Conservation (phyloP, 2,797 vertebrate species). For the Darevskia mixta region DNA sequence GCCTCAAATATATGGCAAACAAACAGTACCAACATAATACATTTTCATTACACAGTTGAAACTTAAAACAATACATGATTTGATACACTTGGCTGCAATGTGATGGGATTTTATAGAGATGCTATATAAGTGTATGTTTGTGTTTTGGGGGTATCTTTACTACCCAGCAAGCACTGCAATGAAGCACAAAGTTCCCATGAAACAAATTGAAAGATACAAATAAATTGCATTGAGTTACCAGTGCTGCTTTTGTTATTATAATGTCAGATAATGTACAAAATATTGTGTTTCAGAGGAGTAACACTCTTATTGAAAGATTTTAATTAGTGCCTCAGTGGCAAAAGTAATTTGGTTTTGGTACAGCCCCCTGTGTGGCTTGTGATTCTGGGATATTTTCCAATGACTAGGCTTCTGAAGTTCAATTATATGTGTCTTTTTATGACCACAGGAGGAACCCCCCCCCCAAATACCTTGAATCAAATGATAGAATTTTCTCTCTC, state of each 20-base stretch:
- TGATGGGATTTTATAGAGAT: slow-evolving; percentile 16
- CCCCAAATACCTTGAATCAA: slow-evolving; percentile 9
- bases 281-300: slow-evolving; percentile 48
- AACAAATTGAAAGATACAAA: slow-evolving; percentile 53
- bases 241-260: slow-evolving; percentile 22
- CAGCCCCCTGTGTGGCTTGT: slow-evolving; percentile 36
- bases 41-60: slow-evolving; percentile 35
- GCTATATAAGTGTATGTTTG: not conserved
- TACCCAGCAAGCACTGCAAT: not conserved
- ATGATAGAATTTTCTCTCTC: not conserved
- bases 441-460: slow-evolving; percentile 6
- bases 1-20: not conserved
- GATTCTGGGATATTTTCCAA: slow-evolving; percentile 64
- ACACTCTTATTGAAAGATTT: slow-evolving; percentile 47
- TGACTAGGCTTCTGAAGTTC: slow-evolving; percentile 57
- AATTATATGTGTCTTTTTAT: slow-evolving; percentile 4
- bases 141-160: not conserved
- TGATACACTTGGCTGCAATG: slow-evolving; percentile 22
- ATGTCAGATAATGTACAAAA: slow-evolving; percentile 44
- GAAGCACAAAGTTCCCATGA: slow-evolving; percentile 25
- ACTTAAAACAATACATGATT: slow-evolving; percentile 12
- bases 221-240: slow-evolving; percentile 18
- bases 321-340: slow-evolving; percentile 57
- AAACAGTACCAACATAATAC: not conserved
- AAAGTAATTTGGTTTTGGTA: slow-evolving; percentile 57